These are phyloP conservation scores for Andrena bicolor DNA, from an alignment of 2,888 invertebrate genomes.

Conservation along the genomic window DNA sequence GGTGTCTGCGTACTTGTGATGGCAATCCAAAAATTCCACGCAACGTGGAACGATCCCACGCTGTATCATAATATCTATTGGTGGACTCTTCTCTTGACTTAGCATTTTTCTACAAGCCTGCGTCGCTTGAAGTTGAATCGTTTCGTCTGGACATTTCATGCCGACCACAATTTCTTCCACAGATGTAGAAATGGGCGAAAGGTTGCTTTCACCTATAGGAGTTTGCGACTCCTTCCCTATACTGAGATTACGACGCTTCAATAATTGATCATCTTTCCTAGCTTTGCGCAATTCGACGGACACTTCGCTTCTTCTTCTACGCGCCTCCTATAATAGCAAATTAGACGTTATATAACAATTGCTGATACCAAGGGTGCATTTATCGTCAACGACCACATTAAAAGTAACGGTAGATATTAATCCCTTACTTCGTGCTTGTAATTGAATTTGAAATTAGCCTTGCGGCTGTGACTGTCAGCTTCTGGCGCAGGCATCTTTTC, in stretches of 20 bases:
- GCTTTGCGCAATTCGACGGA: constrained; percentile 96
- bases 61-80: constrained; percentile 94
- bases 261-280: constrained; percentile 96
- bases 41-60: constrained; percentile 94
- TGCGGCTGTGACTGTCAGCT: constrained; percentile 86
- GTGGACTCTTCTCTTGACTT: constrained; percentile 95
- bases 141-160: constrained; percentile 89
- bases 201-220: constrained; percentile 85
- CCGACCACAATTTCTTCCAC: constrained; percentile 91
- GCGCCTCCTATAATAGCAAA: constrained; percentile 89
- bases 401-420: constrained; percentile 15
- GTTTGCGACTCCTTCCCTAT: constrained; percentile 85
- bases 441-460: constrained; percentile 92
- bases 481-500: constrained; percentile 87
- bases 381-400: background rate
- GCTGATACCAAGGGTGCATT: background rate
- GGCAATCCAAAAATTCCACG: constrained; percentile 90
- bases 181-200: constrained; percentile 85
- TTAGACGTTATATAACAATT: background rate
- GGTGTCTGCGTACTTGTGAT: constrained; percentile 88
- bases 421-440: constrained; percentile 90
- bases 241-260: constrained; percentile 94
- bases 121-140: constrained; percentile 89
- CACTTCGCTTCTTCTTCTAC: constrained; percentile 95
- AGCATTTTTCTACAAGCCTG: constrained; percentile 95